These are phyloP conservation scores for Stercorarius parasiticus DNA, from an alignment of 2,113 vertebrate species.

Conservation along the genomic window DNA sequence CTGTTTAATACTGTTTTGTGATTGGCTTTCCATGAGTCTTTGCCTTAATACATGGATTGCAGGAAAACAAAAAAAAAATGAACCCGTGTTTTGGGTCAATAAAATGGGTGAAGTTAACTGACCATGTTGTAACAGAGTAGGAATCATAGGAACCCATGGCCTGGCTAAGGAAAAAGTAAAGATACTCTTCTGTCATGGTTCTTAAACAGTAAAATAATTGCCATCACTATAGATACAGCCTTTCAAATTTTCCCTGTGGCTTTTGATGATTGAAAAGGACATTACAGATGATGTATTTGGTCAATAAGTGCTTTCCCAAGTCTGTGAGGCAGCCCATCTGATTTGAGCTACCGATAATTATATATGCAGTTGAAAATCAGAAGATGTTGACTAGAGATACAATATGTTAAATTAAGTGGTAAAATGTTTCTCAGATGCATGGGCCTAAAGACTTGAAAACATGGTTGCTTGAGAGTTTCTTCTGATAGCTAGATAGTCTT, in stretches of 20 bases:
- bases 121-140: neutral
- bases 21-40: neutral
- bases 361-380: neutral
- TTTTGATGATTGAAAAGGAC: slow-evolving; percentile 26
- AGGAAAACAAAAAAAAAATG: neutral
- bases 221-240: neutral
- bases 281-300: slow-evolving; percentile 16
- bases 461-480: neutral
- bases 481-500: neutral
- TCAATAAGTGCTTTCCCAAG: slow-evolving; percentile 1
- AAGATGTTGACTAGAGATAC: neutral
- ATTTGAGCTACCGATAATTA: neutral
- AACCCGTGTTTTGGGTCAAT: neutral
- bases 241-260: slow-evolving; percentile 4
- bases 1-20: neutral
- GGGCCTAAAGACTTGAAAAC: neutral
- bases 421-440: neutral
- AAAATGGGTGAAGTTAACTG: neutral
- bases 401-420: neutral
- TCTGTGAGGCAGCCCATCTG: neutral
- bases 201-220: slow-evolving; percentile 1
- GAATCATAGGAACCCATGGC: neutral
- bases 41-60: neutral
- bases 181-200: neutral
- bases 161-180: neutral